Conservation (phyloP, 2,888 invertebrate species). For the Latrodectus hesperus region DNA sequence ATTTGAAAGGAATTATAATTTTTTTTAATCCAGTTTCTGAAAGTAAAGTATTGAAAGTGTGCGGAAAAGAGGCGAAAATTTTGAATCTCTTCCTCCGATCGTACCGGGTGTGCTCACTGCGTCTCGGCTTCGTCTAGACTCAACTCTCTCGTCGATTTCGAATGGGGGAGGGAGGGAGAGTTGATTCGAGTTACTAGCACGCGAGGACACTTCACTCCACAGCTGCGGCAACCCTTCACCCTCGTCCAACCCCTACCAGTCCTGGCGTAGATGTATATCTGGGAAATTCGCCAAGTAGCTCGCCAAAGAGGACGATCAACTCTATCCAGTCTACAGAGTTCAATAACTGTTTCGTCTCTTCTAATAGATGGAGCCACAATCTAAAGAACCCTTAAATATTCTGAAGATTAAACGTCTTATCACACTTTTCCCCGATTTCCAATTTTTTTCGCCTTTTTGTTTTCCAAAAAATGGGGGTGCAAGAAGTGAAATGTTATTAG, state of each 20-base stretch:
- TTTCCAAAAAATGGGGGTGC: too few species aligned
- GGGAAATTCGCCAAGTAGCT: not conserved
- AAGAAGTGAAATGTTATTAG: too few species aligned
- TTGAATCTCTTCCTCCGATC: constrained; percentile 26
- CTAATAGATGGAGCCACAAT: constrained; percentile 51
- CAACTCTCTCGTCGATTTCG: not conserved
- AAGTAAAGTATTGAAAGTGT: not conserved
- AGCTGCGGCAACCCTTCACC: constrained; percentile 36
- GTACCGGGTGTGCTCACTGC: constrained; percentile 57
- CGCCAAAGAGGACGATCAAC: constrained; percentile 49
- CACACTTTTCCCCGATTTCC: too few species aligned
- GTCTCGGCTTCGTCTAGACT: constrained; percentile 63
- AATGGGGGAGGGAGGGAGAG: constrained; percentile 1
- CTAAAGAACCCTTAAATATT: too few species aligned
- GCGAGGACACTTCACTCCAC: constrained; percentile 41
- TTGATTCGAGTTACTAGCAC: constrained; percentile 59
- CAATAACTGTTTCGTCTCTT: constrained; percentile 40
- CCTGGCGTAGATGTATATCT: not conserved
- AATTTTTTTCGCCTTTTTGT: too few species aligned
- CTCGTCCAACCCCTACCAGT: not conserved
- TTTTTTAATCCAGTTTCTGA: not conserved
- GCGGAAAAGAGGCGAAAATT: constrained; percentile 18
- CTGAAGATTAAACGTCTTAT: too few species aligned
- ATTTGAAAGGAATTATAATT: constrained; percentile 17
- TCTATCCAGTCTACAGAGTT: constrained; percentile 11